A percentile compares a stretch with the other conserved stretches of the same genome.
Evolutionary conservation across 2,113 vertebrate species (phyloP).

Genomic region (Artemisiospiza belli): DNA sequence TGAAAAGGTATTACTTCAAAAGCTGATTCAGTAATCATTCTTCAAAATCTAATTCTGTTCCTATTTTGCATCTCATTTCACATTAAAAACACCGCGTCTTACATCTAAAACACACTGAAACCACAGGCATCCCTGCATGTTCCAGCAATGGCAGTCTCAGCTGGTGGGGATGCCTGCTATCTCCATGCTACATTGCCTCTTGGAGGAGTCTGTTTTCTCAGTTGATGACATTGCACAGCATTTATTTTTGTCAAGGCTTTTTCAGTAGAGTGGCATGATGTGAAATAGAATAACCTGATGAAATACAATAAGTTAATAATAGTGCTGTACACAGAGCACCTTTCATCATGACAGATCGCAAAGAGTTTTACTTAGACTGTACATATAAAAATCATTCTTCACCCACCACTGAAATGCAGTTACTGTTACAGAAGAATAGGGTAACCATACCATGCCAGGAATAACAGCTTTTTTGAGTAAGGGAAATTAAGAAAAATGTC

Average conservation of each 20-base stretch:
- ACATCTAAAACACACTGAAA: background rate
- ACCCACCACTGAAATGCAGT: slow-evolving; percentile 6
- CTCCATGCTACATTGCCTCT: background rate
- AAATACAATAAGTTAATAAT: slow-evolving; percentile 36
- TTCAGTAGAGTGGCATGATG: background rate
- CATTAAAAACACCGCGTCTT: background rate
- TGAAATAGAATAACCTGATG: slow-evolving; percentile 45
- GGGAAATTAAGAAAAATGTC: background rate
- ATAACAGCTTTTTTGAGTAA: slow-evolving; percentile 45
- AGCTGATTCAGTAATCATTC: background rate
- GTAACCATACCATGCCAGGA: background rate
- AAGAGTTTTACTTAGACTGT: background rate
- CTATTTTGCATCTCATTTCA: background rate
- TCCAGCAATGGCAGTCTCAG: background rate
- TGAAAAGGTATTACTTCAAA: slow-evolving; percentile 21
- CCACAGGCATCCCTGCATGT: background rate
- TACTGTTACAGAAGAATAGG: slow-evolving; percentile 17
- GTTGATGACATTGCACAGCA: background rate
- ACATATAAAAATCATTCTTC: slow-evolving; percentile 11
- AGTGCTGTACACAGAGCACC: slow-evolving; percentile 21
- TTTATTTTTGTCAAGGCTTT: slow-evolving; percentile 27
- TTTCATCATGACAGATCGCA: slow-evolving; percentile 40
- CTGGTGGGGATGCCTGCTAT: background rate
- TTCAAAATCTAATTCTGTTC: background rate
- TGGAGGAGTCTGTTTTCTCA: slow-evolving; percentile 48